phyloP scores from a whole-genome alignment of 2,797 vertebrate genomes.

The Oreonectes daqikongensis region DNA sequence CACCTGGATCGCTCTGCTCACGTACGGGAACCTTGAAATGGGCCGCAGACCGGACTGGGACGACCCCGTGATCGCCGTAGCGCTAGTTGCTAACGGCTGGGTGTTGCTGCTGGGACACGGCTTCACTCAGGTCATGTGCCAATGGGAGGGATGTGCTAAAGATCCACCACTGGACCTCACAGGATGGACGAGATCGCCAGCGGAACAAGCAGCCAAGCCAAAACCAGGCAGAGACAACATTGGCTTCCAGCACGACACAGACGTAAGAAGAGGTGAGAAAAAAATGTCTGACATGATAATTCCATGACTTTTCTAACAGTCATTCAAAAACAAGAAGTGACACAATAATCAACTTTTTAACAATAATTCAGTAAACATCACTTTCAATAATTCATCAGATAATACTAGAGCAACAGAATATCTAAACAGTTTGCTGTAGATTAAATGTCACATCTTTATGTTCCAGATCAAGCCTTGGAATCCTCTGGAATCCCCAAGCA shows the following conservation, averaged over 20 bases:
- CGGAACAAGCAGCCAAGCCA: slow-evolving; percentile 55
- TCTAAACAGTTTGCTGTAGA: background rate
- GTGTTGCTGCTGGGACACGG: slow-evolving; percentile 83
- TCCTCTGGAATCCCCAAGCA: background rate
- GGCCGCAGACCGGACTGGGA: slow-evolving; percentile 74
- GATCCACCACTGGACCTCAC: slow-evolving; percentile 68
- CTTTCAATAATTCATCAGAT: no score
- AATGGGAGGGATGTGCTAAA: slow-evolving; percentile 58
- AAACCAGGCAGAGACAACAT: slow-evolving; percentile 80
- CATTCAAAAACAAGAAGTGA: no score
- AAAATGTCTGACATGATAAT: no score
- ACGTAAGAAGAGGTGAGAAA: slow-evolving; percentile 63
- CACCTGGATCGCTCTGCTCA: slow-evolving; percentile 86
- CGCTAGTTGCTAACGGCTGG: slow-evolving; percentile 88
- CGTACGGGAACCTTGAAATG: slow-evolving; percentile 61
- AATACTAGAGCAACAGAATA: background rate
- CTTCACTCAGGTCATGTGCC: slow-evolving; percentile 81
- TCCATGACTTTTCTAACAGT: no score
- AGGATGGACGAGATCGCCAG: slow-evolving; percentile 69
- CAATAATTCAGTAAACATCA: no score
- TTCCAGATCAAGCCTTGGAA: background rate
- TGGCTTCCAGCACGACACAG: slow-evolving; percentile 75
- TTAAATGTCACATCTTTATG: background rate
- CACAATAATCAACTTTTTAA: no score
- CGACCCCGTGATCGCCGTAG: slow-evolving; percentile 83